These are phyloP conservation scores for Erebia palarica DNA, from an alignment of 2,888 invertebrate species.

Conservation along the genomic window DNA sequence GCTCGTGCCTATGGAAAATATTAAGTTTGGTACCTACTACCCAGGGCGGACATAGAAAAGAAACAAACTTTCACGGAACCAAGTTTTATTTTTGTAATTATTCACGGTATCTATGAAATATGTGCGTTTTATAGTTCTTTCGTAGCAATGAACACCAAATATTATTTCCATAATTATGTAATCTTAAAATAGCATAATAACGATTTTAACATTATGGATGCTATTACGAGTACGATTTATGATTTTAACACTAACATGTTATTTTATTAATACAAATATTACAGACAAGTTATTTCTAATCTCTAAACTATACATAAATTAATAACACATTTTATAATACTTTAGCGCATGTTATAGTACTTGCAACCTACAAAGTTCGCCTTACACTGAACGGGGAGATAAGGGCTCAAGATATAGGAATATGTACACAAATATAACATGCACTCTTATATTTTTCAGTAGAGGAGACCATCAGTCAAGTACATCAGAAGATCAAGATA, in stretches of 20 bases:
- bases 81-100: slow-evolving; percentile 45
- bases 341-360: slow-evolving; percentile 54
- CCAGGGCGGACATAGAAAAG: no score
- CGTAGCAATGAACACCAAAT: slow-evolving; percentile 27
- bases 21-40: no score
- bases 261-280: slow-evolving; percentile 53
- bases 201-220: slow-evolving; percentile 10
- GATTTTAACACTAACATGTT: slow-evolving; percentile 32
- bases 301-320: slow-evolving; percentile 72
- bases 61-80: slow-evolving; percentile 28
- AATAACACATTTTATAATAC: slow-evolving; percentile 76
- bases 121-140: slow-evolving; percentile 48
- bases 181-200: slow-evolving; percentile 15
- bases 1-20: no score
- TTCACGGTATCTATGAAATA: slow-evolving; percentile 40
- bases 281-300: slow-evolving; percentile 52
- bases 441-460: no score
- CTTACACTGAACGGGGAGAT: neutral
- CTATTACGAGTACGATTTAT: neutral
- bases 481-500: no score
- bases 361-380: neutral
- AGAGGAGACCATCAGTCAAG: no score
- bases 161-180: slow-evolving; percentile 3
- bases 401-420: no score
- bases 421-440: no score